These are phyloP conservation scores for Fringilla coelebs DNA, from an alignment of 2,797 vertebrate species.

Conservation along the genomic window DNA sequence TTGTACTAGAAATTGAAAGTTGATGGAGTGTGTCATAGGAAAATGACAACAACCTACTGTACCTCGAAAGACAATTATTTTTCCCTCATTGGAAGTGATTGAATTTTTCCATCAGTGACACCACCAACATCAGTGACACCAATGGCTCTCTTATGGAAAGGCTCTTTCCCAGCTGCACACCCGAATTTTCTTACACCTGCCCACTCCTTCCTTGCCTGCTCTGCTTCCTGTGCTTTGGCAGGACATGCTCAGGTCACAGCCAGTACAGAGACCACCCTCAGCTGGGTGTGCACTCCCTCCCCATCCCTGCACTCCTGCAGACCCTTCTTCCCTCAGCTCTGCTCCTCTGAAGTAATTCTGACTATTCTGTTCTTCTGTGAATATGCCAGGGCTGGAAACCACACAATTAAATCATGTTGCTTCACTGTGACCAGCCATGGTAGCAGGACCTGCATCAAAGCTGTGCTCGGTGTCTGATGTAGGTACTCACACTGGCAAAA, in stretches of 20 bases:
- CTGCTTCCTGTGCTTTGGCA: not conserved
- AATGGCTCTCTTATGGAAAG: slow-evolving; percentile 1
- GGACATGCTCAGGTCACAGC: rapidly evolving
- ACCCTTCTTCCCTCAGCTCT: not conserved
- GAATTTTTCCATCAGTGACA: slow-evolving; percentile 59
- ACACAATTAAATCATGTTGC: not conserved
- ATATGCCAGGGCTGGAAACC: not conserved
- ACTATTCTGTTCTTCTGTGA: not conserved
- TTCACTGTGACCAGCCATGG: not conserved
- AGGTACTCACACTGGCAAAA: not conserved
- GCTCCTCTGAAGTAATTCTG: not conserved
- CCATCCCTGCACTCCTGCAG: rapidly evolving
- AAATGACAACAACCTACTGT: slow-evolving; percentile 61
- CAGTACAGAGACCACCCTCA: not conserved
- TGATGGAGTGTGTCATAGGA: slow-evolving; percentile 67
- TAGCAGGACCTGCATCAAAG: not conserved
- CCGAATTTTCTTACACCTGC: not conserved
- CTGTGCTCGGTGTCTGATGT: rapidly evolving
- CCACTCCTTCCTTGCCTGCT: not conserved
- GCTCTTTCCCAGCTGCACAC: not conserved
- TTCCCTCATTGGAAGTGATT: slow-evolving; percentile 65
- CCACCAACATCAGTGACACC: not conserved
- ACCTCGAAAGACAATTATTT: slow-evolving; percentile 67
- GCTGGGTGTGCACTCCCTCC: rapidly evolving
- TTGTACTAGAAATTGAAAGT: slow-evolving; percentile 62